These are phyloP conservation scores for Nomada hirtipes DNA, from an alignment of 2,888 invertebrate species.

Conservation along the genomic window DNA sequence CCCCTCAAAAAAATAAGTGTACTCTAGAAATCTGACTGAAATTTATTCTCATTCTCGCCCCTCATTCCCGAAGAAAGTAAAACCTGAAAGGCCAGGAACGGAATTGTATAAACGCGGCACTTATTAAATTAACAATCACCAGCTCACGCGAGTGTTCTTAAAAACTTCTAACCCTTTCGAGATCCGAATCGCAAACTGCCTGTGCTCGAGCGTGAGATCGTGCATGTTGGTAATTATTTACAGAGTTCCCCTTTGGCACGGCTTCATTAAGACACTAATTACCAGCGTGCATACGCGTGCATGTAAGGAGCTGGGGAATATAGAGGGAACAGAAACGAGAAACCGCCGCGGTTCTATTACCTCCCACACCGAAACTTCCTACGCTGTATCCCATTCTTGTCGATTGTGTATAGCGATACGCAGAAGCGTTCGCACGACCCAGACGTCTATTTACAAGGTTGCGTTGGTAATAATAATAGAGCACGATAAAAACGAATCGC, in stretches of 20 bases:
- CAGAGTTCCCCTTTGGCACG: constrained; percentile 60
- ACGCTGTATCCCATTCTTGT: constrained; percentile 66
- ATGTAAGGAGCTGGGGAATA: constrained; percentile 70
- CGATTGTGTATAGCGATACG: constrained; percentile 50
- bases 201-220: constrained; percentile 62
- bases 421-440: constrained; percentile 71
- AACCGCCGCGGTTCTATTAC: constrained; percentile 57
- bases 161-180: constrained; percentile 51
- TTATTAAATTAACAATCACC: constrained; percentile 60
- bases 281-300: constrained; percentile 76
- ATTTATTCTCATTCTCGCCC: background rate
- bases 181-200: constrained; percentile 52
- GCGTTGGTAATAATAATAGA: constrained; percentile 61
- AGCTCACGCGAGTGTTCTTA: constrained; percentile 57
- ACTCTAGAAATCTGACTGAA: background rate
- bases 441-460: constrained; percentile 79
- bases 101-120: background rate
- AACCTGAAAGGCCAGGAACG: background rate
- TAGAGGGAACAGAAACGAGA: constrained; percentile 66
- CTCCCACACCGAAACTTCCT: constrained; percentile 65
- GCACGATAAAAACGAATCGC: background rate
- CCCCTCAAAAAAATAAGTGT: too few species aligned
- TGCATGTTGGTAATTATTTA: constrained; percentile 74
- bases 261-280: constrained; percentile 80
- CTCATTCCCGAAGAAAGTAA: background rate